Conservation (phyloP, 2,888 invertebrate species). For the Anorthoa munda region DNA sequence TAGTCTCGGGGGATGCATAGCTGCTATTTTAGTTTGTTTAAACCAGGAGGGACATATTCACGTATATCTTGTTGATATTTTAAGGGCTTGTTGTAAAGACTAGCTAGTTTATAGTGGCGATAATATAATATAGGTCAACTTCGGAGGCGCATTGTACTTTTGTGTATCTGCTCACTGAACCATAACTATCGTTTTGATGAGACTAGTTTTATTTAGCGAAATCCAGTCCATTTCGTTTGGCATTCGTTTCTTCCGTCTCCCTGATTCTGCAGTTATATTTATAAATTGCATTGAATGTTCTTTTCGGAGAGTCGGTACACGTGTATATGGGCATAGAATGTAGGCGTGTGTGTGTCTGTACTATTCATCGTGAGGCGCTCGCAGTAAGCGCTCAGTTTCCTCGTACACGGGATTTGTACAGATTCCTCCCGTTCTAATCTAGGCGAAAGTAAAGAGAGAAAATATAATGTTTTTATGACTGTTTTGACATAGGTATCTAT, state of each 20-base stretch:
- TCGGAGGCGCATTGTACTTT: conserved; percentile 15
- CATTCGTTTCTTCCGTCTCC: conserved; percentile 43
- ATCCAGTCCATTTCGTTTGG: conserved; percentile 47
- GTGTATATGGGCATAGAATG: conserved; percentile 8
- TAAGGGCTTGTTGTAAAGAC: conserved; percentile 9
- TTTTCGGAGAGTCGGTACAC: conserved; percentile 42
- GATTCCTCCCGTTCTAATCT: conserved; percentile 61
- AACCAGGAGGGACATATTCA: conserved; percentile 20
- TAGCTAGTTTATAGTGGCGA: conserved; percentile 4
- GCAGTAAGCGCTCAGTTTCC: conserved; percentile 33
- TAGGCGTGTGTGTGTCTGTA: conserved; percentile 25
- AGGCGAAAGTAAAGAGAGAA: conserved; percentile 53
- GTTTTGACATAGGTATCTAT: conserved; percentile 22
- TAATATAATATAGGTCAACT: conserved; percentile 23
- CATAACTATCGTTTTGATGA: conserved; percentile 41
- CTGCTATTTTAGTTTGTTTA: conserved; percentile 37
- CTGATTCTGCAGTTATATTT: conserved; percentile 63
- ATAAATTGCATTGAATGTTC: conserved; percentile 60
- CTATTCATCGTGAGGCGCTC: conserved; percentile 49
- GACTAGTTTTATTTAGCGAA: conserved; percentile 33
- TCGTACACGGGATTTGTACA: too few species aligned
- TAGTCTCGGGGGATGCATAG: conserved; percentile 51
- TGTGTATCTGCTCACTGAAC: conserved; percentile 49
- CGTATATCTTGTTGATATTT: conserved; percentile 10
- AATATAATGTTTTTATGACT: conserved; percentile 43